Evolutionary conservation across 2,797 vertebrate species (phyloP).

Genomic region (Pipistrellus pipistrellus): DNA sequence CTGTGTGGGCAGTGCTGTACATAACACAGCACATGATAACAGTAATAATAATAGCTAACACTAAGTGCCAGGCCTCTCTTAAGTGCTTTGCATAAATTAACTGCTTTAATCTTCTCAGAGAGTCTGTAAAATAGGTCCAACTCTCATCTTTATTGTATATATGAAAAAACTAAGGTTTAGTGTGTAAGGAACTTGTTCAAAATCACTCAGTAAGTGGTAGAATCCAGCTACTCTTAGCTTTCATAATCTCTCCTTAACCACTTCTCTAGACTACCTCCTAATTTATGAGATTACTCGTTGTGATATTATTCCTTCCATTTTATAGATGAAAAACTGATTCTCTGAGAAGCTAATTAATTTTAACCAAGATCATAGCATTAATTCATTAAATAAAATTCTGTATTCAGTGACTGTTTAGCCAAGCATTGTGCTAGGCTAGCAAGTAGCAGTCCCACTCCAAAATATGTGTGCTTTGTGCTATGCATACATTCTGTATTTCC

Average conservation of each 20-base stretch:
- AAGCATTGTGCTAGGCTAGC: neutral
- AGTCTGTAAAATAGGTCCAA: neutral
- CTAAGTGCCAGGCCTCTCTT: neutral
- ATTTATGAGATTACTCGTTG: neutral
- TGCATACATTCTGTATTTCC: neutral
- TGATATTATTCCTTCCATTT: constrained; percentile 18
- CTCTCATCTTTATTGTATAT: neutral
- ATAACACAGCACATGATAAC: neutral
- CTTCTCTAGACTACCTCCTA: neutral
- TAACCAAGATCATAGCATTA: constrained; percentile 1
- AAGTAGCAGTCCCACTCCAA: neutral
- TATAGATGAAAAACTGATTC: neutral
- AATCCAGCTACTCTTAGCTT: neutral
- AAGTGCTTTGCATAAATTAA: constrained; percentile 5
- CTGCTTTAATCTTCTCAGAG: neutral
- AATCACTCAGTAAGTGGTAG: neutral
- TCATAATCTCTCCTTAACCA: neutral
- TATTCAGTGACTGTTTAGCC: neutral
- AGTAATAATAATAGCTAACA: neutral
- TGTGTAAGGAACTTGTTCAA: neutral
- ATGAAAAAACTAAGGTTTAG: constrained; percentile 34
- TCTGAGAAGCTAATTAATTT: neutral
- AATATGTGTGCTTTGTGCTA: neutral
- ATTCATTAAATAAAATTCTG: constrained; percentile 44
- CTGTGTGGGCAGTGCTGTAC: neutral